These are phyloP conservation scores for Cardinalis cardinalis DNA, from an alignment of 2,113 vertebrate species.

Conservation along the genomic window DNA sequence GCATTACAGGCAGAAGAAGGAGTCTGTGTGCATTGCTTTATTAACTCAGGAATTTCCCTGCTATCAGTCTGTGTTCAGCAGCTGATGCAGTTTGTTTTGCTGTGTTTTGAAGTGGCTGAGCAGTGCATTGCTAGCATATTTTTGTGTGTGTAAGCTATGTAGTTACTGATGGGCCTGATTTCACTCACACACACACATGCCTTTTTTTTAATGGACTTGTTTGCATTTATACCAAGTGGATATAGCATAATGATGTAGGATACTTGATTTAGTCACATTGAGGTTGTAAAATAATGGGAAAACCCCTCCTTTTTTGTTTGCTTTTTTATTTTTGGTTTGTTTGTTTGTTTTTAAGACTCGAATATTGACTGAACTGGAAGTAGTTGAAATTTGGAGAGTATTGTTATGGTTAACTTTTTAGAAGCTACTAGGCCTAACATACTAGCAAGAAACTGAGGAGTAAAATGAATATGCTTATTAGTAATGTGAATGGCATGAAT, in stretches of 20 bases:
- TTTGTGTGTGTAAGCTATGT: neutral
- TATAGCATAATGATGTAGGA: neutral
- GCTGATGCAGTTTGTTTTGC: neutral
- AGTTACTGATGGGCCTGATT: neutral
- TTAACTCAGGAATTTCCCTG: neutral
- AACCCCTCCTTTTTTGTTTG: neutral
- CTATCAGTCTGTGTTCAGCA: neutral
- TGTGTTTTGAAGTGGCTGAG: neutral
- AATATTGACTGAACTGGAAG: neutral
- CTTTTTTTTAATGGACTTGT: neutral
- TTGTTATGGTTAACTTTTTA: neutral
- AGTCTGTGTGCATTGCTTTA: neutral
- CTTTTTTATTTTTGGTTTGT: neutral
- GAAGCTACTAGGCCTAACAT: neutral
- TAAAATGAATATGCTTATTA: neutral
- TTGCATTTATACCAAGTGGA: neutral
- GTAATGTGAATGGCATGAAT: neutral
- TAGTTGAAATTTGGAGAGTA: neutral
- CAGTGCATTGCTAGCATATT: neutral
- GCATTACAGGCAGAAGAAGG: neutral
- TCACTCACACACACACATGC: accelerated
- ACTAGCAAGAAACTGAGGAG: neutral
- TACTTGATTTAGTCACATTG: neutral
- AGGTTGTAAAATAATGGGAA: neutral
- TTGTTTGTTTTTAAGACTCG: neutral